Conservation (phyloP, 2,797 vertebrate genomes). For the Miichthys miiuy region DNA sequence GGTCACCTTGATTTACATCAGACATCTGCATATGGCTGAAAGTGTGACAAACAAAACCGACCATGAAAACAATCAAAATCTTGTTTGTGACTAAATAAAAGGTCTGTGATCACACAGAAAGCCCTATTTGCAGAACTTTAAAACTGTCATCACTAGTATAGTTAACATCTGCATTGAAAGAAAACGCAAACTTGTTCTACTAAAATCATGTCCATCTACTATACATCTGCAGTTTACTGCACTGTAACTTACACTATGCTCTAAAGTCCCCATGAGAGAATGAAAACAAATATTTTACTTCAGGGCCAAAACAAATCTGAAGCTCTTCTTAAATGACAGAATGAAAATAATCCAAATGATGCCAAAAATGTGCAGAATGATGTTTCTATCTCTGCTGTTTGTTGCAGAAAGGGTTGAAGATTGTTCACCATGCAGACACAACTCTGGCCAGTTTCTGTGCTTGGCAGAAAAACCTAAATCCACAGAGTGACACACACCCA, state of each 20-base stretch:
- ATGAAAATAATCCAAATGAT: not conserved
- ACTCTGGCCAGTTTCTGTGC: conserved; percentile 96
- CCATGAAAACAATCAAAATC: not conserved
- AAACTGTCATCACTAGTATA: not conserved
- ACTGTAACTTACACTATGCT: not conserved
- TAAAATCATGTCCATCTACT: not conserved
- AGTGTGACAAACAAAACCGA: not conserved
- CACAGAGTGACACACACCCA: conserved; percentile 94
- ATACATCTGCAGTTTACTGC: not conserved
- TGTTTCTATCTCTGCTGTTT: conserved; percentile 3
- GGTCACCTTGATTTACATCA: not conserved
- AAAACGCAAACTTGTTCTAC: not conserved
- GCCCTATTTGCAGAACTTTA: not conserved
- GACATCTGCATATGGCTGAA: accelerated
- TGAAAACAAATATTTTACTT: not conserved
- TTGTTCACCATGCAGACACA: conserved; percentile 95
- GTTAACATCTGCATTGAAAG: not conserved
- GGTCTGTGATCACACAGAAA: not conserved
- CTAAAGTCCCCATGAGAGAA: not conserved
- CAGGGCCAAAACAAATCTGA: not conserved
- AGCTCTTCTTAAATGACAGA: not conserved
- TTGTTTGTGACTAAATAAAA: not conserved
- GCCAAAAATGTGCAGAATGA: not conserved
- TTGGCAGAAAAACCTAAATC: conserved; percentile 98
- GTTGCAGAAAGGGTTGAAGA: conserved; percentile 94